Evolutionary conservation across 2,797 vertebrate genomes (phyloP).

Genomic region (Pempheris klunzingeri): DNA sequence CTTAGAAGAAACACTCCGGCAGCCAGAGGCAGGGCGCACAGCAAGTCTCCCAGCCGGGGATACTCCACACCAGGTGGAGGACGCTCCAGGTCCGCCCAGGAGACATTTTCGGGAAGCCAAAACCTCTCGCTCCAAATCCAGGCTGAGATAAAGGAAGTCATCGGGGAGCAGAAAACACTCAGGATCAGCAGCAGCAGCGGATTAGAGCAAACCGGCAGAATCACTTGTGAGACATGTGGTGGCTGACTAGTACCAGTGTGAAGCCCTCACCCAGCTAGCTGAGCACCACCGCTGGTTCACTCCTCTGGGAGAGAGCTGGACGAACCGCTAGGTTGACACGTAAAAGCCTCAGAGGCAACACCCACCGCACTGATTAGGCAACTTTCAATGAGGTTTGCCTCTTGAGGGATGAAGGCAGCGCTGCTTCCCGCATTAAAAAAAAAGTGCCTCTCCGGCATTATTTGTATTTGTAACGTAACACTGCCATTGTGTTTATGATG

Average conservation of each 20-base stretch:
- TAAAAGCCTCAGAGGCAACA: constrained; percentile 53
- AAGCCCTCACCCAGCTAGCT: constrained; percentile 12
- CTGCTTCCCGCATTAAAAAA: too few species aligned
- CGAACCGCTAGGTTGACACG: constrained; percentile 42
- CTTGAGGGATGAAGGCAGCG: background rate
- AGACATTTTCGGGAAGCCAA: constrained; percentile 94
- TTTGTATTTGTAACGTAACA: too few species aligned
- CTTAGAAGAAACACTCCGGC: constrained; percentile 88
- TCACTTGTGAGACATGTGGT: constrained; percentile 39
- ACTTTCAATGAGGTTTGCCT: constrained; percentile 33
- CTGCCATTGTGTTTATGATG: too few species aligned
- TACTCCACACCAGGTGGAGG: constrained; percentile 82
- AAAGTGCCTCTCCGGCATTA: too few species aligned
- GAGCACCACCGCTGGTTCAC: constrained; percentile 48
- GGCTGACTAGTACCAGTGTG: too few species aligned
- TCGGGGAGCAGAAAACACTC: constrained; percentile 35
- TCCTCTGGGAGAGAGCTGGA: constrained; percentile 20
- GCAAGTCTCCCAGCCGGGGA: constrained; percentile 83
- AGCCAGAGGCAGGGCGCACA: constrained; percentile 89
- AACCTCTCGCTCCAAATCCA: constrained; percentile 96
- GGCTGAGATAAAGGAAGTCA: constrained; percentile 85
- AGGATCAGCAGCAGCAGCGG: background rate
- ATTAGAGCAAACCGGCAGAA: background rate
- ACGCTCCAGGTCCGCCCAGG: constrained; percentile 91
- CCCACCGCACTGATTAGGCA: constrained; percentile 63